These are phyloP conservation scores for Calameuta pallipes DNA, from an alignment of 2,888 invertebrate genomes.

Conservation along the genomic window DNA sequence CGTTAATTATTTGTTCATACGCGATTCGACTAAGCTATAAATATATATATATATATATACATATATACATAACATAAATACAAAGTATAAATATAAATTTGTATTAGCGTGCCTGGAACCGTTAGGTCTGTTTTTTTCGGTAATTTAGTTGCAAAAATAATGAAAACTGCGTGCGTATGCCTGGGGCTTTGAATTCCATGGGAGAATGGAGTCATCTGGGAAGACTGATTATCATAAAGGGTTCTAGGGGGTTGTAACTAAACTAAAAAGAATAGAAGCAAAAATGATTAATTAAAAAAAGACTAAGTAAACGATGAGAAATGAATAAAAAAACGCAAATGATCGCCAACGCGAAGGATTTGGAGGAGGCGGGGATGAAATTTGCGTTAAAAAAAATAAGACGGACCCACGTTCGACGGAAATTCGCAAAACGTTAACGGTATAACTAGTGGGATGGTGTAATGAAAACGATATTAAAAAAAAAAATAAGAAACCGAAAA, in stretches of 20 bases:
- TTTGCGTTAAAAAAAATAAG: neutral
- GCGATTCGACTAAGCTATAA: conserved; percentile 18
- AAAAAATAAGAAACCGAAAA: neutral
- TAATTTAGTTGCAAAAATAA: conserved; percentile 31
- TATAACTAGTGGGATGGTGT: neutral
- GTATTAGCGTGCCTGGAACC: conserved; percentile 10
- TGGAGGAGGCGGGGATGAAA: neutral
- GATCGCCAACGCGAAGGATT: too few species aligned
- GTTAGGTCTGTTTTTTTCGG: conserved; percentile 22
- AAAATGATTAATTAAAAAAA: conserved; percentile 26
- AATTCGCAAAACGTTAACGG: neutral
- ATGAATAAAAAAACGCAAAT: neutral
- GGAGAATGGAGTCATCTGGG: conserved; percentile 45
- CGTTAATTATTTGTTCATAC: conserved; percentile 22
- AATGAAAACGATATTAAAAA: conserved; percentile 10
- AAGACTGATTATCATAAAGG: conserved; percentile 55
- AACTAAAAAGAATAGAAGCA: conserved; percentile 1
- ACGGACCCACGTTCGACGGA: neutral
- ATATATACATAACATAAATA: conserved; percentile 14
- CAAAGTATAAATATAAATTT: conserved; percentile 3
- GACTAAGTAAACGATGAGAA: neutral
- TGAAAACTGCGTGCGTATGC: conserved; percentile 51
- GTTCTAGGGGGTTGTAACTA: conserved; percentile 13
- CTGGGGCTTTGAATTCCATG: conserved; percentile 55
- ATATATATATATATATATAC: neutral